Conservation (phyloP, 2,797 vertebrate species). For the Chaenodraco wilsoni region DNA sequence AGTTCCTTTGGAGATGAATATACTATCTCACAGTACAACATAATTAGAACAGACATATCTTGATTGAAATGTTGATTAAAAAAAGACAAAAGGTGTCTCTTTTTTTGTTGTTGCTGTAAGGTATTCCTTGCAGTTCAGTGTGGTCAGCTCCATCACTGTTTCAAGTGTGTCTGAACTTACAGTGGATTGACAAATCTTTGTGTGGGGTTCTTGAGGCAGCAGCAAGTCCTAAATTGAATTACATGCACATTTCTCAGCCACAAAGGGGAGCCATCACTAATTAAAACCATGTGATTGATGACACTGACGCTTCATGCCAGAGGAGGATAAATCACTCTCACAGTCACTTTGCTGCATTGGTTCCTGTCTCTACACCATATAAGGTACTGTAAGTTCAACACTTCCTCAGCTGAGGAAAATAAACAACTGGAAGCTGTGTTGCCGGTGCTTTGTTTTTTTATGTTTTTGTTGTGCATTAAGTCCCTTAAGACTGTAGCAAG, state of each 20-base stretch:
- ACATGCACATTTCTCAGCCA: slow-evolving; percentile 87
- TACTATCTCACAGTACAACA: neutral
- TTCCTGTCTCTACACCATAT: slow-evolving; percentile 68
- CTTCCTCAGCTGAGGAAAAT: slow-evolving; percentile 55
- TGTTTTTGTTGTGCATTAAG: slow-evolving; percentile 43
- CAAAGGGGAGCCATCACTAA: slow-evolving; percentile 86
- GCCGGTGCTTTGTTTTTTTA: slow-evolving; percentile 7
- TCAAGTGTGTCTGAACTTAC: slow-evolving; percentile 54
- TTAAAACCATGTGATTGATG: slow-evolving; percentile 87
- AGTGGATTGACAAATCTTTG: slow-evolving; percentile 66
- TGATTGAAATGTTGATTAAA: neutral
- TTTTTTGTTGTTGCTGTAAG: neutral
- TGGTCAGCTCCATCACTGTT: slow-evolving; percentile 25
- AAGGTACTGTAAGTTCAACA: slow-evolving; percentile 77
- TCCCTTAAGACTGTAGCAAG: slow-evolving; percentile 19
- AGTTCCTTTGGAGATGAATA: too few species aligned
- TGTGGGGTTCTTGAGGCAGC: slow-evolving; percentile 70
- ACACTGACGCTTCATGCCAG: slow-evolving; percentile 76
- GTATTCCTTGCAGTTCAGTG: slow-evolving; percentile 7
- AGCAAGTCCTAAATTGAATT: slow-evolving; percentile 85
- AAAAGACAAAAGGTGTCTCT: neutral
- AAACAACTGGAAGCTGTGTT: slow-evolving; percentile 30
- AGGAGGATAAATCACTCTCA: slow-evolving; percentile 77
- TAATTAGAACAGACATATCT: neutral
- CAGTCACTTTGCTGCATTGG: slow-evolving; percentile 83